Conservation (phyloP, 2,113 vertebrate species). For the Psilopsiagon aurifrons region DNA sequence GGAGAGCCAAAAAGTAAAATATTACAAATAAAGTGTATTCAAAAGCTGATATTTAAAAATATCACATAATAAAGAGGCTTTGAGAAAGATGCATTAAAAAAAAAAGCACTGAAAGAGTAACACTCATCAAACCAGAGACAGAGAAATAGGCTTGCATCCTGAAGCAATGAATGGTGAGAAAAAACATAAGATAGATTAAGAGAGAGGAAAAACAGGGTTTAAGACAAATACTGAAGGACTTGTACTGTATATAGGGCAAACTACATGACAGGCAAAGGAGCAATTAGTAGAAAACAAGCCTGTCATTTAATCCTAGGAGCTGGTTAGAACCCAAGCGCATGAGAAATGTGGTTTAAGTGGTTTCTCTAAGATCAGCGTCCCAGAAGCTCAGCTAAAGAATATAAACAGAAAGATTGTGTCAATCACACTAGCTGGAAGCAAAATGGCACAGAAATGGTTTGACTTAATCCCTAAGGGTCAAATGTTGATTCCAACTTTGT, state of each 20-base stretch:
- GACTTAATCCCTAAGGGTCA: not conserved
- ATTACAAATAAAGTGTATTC: not conserved
- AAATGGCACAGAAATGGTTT: constrained; percentile 23
- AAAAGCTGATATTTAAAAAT: not conserved
- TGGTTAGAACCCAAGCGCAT: constrained; percentile 18
- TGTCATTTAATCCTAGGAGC: constrained; percentile 58
- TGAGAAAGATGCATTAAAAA: not conserved
- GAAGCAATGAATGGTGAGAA: not conserved
- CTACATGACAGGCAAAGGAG: constrained; percentile 38
- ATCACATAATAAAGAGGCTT: not conserved
- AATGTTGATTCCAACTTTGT: constrained; percentile 3
- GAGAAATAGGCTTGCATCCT: not conserved
- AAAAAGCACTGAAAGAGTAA: not conserved
- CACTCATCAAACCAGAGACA: not conserved
- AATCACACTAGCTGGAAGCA: not conserved
- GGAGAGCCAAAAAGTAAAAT: not conserved
- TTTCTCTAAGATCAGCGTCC: constrained; percentile 52
- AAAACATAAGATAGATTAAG: not conserved
- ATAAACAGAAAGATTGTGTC: constrained; percentile 53
- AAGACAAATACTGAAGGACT: not conserved
- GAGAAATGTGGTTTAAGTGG: constrained; percentile 58
- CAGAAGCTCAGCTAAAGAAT: constrained; percentile 46
- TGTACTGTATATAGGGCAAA: constrained; percentile 48
- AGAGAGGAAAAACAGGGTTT: not conserved
- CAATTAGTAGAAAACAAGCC: constrained; percentile 58